phyloP scores from a whole-genome alignment of 1,140 invertebrate genomes.

The Platyura marginata region DNA sequence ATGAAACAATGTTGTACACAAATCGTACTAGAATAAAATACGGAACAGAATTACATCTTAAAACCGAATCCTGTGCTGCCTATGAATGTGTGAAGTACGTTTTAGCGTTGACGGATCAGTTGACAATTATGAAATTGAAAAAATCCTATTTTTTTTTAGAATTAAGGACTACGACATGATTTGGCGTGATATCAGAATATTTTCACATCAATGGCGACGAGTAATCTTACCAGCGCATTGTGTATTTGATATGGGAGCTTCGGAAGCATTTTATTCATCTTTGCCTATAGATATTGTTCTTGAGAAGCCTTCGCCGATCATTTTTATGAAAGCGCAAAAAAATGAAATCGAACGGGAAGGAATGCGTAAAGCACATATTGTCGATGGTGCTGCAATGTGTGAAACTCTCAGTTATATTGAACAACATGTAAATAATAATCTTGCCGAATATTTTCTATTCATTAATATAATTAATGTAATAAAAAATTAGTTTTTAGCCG shows the following conservation, averaged over 20 bases:
- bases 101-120: not conserved
- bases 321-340: slow-evolving; percentile 68
- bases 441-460: not conserved
- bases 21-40: slow-evolving; percentile 35
- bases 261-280: slow-evolving; percentile 49
- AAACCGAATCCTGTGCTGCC: slow-evolving; percentile 37
- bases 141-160: too few relatives aligned
- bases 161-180: slow-evolving; percentile 47
- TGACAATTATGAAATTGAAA: not conserved
- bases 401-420: slow-evolving; percentile 81
- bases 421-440: slow-evolving; percentile 27
- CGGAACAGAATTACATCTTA: slow-evolving; percentile 32
- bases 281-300: slow-evolving; percentile 38
- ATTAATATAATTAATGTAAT: not conserved
- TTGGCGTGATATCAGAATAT: slow-evolving; percentile 46
- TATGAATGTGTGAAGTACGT: slow-evolving; percentile 46
- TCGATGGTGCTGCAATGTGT: slow-evolving; percentile 78
- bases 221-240: slow-evolving; percentile 53
- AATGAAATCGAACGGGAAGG: slow-evolving; percentile 68
- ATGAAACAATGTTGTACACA: slow-evolving; percentile 40
- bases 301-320: slow-evolving; percentile 49
- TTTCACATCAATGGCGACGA: slow-evolving; percentile 41
- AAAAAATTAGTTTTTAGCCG: slow-evolving; percentile 12
- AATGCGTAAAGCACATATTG: slow-evolving; percentile 70
- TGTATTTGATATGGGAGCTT: slow-evolving; percentile 51